Conservation (phyloP, 2,888 invertebrate species). For the Bedellia somnulentella region DNA sequence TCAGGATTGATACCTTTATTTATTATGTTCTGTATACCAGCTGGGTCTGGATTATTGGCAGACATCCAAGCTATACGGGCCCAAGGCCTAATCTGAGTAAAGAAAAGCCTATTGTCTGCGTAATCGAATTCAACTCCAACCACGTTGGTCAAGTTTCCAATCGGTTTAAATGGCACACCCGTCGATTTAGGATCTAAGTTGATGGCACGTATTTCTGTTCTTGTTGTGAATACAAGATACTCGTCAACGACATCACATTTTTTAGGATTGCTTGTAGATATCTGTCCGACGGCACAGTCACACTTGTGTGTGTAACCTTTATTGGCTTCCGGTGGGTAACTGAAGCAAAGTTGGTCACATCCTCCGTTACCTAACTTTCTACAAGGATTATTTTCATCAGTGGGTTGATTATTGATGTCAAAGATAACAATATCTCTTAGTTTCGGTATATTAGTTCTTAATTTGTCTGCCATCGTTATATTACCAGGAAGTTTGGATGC, state of each 20-base stretch:
- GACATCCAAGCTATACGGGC: conserved; percentile 83
- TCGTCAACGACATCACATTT: conserved; percentile 85
- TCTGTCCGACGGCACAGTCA: conserved; percentile 88
- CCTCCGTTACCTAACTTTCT: conserved; percentile 74
- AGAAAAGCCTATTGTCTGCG: conserved; percentile 81
- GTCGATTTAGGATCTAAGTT: conserved; percentile 82
- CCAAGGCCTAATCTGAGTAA: conserved; percentile 92
- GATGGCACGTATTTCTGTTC: conserved; percentile 91
- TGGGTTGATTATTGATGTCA: conserved; percentile 85
- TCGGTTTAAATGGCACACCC: conserved; percentile 80
- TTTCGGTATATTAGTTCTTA: conserved; percentile 82
- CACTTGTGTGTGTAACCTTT: conserved; percentile 68
- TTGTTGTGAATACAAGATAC: conserved; percentile 90
- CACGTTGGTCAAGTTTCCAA: conserved; percentile 86
- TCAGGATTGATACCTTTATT: conserved; percentile 86
- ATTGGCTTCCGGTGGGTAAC: conserved; percentile 73
- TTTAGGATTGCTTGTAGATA: conserved; percentile 64
- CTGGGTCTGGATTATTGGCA: conserved; percentile 67
- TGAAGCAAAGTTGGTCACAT: conserved; percentile 95
- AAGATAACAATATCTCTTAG: conserved; percentile 90
- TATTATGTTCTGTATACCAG: conserved; percentile 68
- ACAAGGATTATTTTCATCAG: conserved; percentile 81
- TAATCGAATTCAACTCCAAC: conserved; percentile 96
- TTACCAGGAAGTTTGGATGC: conserved; percentile 79
- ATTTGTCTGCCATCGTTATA: conserved; percentile 66